Base-by-base conservation (phyloP, 2,888 invertebrate genomes). In the Drosophila barbarae region DNA sequence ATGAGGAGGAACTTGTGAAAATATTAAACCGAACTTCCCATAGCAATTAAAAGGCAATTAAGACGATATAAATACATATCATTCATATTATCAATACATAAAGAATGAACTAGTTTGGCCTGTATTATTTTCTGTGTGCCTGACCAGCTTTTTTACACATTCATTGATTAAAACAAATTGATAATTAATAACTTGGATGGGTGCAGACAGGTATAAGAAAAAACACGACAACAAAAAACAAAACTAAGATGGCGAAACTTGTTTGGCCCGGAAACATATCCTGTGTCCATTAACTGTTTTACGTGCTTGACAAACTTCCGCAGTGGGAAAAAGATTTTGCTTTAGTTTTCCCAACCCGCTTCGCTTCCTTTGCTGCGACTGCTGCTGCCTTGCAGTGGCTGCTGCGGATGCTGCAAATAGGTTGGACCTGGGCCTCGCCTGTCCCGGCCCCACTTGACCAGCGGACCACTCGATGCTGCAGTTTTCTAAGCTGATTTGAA, bases 281-380 rank as follows among this genome's bases (percentile, higher is more conserved):
- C 81, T 82, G 81, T 84, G 85, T 77, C 83, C 77, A 86, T 85
- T 88, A 87, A 88, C 87, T 85, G 86, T 87, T 87, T 86, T 85
- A 78, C 85, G 84, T 83, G 81, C 75, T 86, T 83, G 86, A 77
- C 84, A 83, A 82, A 87, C 87, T 87, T 88, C 88, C 87, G 87
- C 77, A 80, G 74, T 30, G 44, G 50, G 42, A 30, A 30, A 51
- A 44, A 64, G 68, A 74, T 73, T 84, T 82, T 76, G 63, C 65
- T 70, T 71, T 59, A 50, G 58, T 75, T 59, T 59, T 50, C 44
- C 69, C 30, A 70, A 66, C 69, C 73, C 74, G 53, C 60, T 69
- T n/a, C 13, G 66, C 66, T 71, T 54, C 67, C 67, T 66, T 61
- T 76, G 57, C 63, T 65, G 74, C 74, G 66, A 52, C 50, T 18